A percentile compares a stretch with the other conserved stretches of the same genome.
Conservation (phyloP, 2,797 vertebrate species). For the Smutsia temminckii region DNA sequence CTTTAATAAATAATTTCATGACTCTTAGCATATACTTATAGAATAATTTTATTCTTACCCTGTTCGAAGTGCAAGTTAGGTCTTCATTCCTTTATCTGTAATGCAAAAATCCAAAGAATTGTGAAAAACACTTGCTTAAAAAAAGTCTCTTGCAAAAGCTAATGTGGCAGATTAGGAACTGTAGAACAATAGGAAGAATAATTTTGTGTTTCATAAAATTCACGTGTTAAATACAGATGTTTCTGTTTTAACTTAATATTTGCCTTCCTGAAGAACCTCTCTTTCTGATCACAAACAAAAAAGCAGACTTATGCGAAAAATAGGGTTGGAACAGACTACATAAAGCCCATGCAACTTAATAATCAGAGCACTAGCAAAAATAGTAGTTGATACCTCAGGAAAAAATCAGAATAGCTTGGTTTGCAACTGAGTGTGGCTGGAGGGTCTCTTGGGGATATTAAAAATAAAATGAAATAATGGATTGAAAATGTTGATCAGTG, state of each 20-base stretch:
- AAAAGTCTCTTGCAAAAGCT: not conserved
- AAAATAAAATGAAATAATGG: constrained; percentile 8
- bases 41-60: not conserved
- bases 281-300: not conserved
- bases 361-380: constrained; percentile 2
- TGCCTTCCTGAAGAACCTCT: not conserved
- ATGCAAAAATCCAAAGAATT: not conserved
- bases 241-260: not conserved
- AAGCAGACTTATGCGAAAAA: not conserved
- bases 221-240: not conserved
- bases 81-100: not conserved
- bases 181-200: not conserved
- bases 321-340: not conserved
- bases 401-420: not conserved
- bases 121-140: not conserved
- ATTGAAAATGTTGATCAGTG: not conserved
- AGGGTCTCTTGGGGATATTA: not conserved
- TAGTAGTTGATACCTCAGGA: not conserved
- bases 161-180: constrained; percentile 20
- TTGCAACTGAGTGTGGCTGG: not conserved
- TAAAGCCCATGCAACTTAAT: not conserved
- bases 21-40: not conserved
- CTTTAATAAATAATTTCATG: not conserved
- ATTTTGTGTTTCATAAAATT: constrained; percentile 18
- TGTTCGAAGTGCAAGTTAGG: not conserved